These are phyloP conservation scores for Caenorhabditis doughertyi DNA, from an alignment of 2,888 invertebrate species.

Conservation along the genomic window DNA sequence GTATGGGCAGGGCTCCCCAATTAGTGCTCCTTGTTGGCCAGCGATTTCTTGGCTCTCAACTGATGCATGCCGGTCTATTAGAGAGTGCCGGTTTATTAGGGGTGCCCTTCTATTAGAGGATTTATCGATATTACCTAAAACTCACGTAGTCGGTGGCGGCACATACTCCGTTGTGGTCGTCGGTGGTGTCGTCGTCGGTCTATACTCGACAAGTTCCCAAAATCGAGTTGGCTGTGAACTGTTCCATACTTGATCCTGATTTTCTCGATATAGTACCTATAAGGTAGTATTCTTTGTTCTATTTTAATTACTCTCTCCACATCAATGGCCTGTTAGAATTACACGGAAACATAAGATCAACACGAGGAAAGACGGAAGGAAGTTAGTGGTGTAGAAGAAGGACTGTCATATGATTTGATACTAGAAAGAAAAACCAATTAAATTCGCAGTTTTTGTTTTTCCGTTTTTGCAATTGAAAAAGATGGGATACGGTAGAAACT, in stretches of 20 bases:
- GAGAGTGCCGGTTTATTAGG: too few relatives aligned
- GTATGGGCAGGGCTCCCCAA: too few relatives aligned
- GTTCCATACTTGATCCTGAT: conserved; percentile 44
- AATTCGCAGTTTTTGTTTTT: neutral
- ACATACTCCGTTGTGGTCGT: conserved; percentile 58
- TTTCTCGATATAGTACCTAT: conserved; percentile 62
- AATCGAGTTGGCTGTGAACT: conserved; percentile 66
- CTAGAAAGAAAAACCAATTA: conserved; percentile 5
- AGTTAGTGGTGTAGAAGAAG: neutral
- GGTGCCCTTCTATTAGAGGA: too few relatives aligned
- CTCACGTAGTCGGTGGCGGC: conserved; percentile 46
- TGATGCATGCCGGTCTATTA: too few relatives aligned
- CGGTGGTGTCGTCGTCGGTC: conserved; percentile 59
- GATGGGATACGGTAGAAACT: conserved; percentile 2
- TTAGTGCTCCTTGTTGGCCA: too few relatives aligned
- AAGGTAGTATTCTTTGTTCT: neutral
- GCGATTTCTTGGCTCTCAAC: too few relatives aligned
- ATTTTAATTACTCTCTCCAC: neutral
- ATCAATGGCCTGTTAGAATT: neutral
- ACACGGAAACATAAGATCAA: conserved; percentile 15
- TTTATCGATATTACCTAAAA: too few relatives aligned
- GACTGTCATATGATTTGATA: conserved; percentile 31
- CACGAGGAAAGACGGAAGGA: neutral
- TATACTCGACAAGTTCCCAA: conserved; percentile 71
- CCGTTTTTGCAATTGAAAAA: neutral